These are phyloP conservation scores for Trinectes maculatus DNA, from an alignment of 2,113 vertebrate genomes.

Conservation along the genomic window DNA sequence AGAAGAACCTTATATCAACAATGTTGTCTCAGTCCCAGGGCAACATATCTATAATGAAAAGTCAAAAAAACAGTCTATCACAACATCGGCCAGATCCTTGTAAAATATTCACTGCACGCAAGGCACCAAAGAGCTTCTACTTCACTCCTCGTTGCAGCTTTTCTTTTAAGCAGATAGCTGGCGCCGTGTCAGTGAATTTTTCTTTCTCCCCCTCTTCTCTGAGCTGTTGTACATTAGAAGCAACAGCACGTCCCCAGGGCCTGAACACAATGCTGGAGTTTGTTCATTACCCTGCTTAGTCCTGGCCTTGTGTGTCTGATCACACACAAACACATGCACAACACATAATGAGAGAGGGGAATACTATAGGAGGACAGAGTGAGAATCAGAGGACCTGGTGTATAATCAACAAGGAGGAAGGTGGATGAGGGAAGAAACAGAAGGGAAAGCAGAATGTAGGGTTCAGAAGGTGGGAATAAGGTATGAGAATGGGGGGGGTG, in stretches of 20 bases:
- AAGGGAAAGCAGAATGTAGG: slow-evolving; percentile 19
- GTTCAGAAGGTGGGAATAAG: slow-evolving; percentile 1
- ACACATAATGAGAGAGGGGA: slow-evolving; percentile 65
- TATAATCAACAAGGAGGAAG: slow-evolving; percentile 51
- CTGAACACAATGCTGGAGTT: slow-evolving; percentile 70
- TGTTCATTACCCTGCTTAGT: slow-evolving; percentile 77
- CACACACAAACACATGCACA: slow-evolving; percentile 66
- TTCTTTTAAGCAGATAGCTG: slow-evolving; percentile 55
- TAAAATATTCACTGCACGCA: slow-evolving; percentile 45
- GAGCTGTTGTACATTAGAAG: slow-evolving; percentile 69
- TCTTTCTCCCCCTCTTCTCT: slow-evolving; percentile 42
- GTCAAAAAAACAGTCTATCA: slow-evolving; percentile 9
- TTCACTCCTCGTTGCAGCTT: slow-evolving; percentile 30
- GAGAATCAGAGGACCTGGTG: slow-evolving; percentile 44
- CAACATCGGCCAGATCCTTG: slow-evolving; percentile 25
- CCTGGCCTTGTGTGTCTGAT: slow-evolving; percentile 68
- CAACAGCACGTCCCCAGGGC: slow-evolving; percentile 59
- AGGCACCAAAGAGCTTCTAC: not conserved
- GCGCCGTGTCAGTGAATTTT: slow-evolving; percentile 50
- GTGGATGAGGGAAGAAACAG: slow-evolving; percentile 7
- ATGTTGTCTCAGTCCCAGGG: not conserved
- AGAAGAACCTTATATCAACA: not conserved
- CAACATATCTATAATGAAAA: not conserved
- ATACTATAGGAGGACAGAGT: slow-evolving; percentile 46
- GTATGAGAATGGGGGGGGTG: not conserved